These are phyloP conservation scores for Neomicropteryx cornuta DNA, from an alignment of 1,140 invertebrate genomes.

Conservation along the genomic window DNA sequence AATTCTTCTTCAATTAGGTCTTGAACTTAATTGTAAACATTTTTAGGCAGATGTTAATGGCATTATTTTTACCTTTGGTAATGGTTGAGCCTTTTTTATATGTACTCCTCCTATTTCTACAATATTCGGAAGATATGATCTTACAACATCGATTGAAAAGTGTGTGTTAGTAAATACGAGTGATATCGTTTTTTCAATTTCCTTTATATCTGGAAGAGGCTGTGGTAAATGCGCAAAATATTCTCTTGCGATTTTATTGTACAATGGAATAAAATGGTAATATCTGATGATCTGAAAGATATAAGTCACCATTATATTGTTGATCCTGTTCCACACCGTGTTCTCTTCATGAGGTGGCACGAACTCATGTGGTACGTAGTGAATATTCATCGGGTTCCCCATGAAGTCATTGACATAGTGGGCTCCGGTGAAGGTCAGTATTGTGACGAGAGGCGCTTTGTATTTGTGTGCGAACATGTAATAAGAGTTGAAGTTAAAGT, in stretches of 20 bases:
- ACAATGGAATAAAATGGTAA: constrained; percentile 23
- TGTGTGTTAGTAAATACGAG: constrained; percentile 38
- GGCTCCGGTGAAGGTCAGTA: constrained; percentile 23
- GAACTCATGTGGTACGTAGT: constrained; percentile 15
- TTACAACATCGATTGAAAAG: constrained; percentile 28
- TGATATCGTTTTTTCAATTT: constrained; percentile 36
- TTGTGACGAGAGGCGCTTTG: constrained; percentile 26
- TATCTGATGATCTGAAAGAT: constrained; percentile 31
- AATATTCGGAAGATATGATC: constrained; percentile 39
- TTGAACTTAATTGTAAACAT: background rate
- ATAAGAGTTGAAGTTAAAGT: constrained; percentile 31
- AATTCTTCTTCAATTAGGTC: constrained; percentile 1
- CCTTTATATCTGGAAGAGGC: constrained; percentile 32
- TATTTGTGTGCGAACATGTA: constrained; percentile 33
- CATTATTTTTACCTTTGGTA: constrained; percentile 32
- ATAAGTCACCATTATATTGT: no score
- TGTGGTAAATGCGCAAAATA: constrained; percentile 23
- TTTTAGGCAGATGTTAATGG: constrained; percentile 16
- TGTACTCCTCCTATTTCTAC: constrained; percentile 49
- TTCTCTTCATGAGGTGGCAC: constrained; percentile 7
- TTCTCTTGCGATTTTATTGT: constrained; percentile 27
- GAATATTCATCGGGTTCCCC: constrained; percentile 28
- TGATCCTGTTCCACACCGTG: constrained; percentile 10
- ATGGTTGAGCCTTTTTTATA: constrained; percentile 25
- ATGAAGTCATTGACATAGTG: constrained; percentile 29